Evolutionary conservation across 2,797 vertebrate species (phyloP).

Genomic region (Manis crassicaudata): DNA sequence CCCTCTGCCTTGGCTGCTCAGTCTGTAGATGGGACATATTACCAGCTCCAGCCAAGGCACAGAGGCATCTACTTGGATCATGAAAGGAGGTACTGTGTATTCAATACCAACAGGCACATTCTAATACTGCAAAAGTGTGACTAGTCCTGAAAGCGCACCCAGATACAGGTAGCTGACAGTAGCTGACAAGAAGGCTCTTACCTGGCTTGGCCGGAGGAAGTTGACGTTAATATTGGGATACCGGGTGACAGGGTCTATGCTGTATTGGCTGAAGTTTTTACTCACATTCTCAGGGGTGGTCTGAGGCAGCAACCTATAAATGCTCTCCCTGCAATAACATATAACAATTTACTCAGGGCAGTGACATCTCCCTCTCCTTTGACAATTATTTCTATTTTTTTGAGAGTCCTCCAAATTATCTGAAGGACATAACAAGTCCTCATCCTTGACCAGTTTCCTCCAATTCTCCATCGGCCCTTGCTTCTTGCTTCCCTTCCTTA

Average conservation of each 20-base stretch:
- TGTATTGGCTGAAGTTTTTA: slow-evolving; percentile 98
- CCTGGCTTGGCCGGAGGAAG: slow-evolving; percentile 95
- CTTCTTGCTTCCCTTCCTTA: not conserved
- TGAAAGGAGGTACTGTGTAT: not conserved
- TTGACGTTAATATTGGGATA: slow-evolving; percentile 97
- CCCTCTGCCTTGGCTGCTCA: not conserved
- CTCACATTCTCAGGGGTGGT: slow-evolving; percentile 98
- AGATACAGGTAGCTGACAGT: not conserved
- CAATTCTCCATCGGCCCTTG: not conserved
- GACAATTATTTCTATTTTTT: not conserved
- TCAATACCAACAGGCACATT: not conserved
- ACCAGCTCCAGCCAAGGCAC: not conserved
- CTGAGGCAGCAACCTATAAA: slow-evolving; percentile 97
- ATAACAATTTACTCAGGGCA: not conserved
- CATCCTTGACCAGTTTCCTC: not conserved
- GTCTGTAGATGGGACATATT: not conserved
- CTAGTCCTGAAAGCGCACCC: not conserved
- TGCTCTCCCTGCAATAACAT: slow-evolving; percentile 91
- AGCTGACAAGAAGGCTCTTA: slow-evolving; percentile 76
- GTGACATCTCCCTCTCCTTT: not conserved
- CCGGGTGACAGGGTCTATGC: slow-evolving; percentile 96
- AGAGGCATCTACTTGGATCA: not conserved
- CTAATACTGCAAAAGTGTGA: not conserved
- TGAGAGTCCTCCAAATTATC: not conserved
- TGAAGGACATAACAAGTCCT: not conserved